Evolutionary conservation across 2,888 invertebrate species (phyloP).

Genomic region (Drepana falcataria): DNA sequence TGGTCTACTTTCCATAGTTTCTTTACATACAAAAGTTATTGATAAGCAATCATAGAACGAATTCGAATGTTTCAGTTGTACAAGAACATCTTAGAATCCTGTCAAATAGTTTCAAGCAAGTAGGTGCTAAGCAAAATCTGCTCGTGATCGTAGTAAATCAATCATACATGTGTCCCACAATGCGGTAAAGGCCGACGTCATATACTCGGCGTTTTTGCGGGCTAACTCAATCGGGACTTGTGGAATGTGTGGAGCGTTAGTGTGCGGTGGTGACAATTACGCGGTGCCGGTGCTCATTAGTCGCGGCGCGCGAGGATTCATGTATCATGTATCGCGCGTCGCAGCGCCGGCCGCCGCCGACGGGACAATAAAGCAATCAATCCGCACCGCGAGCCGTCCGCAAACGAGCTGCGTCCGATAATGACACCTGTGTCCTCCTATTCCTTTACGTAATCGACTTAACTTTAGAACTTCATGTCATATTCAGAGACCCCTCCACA

Average conservation of each 20-base stretch:
- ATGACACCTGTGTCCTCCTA: constrained; percentile 36
- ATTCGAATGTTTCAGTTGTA: too few relatives aligned
- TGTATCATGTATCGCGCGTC: constrained; percentile 74
- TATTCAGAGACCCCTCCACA: constrained; percentile 9
- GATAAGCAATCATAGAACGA: too few relatives aligned
- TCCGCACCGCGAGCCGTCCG: constrained; percentile 47
- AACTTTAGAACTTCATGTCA: constrained; percentile 1
- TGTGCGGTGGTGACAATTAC: constrained; percentile 59
- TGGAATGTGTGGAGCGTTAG: constrained; percentile 40
- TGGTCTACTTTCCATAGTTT: too few relatives aligned
- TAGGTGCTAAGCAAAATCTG: constrained; percentile 19
- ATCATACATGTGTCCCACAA: constrained; percentile 34
- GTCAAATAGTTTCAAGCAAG: too few relatives aligned
- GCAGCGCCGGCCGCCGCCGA: constrained; percentile 38
- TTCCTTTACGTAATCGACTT: constrained; percentile 18
- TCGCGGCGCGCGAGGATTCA: constrained; percentile 58
- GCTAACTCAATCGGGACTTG: constrained; percentile 47
- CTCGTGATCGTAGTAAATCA: constrained; percentile 50
- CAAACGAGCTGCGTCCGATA: constrained; percentile 49
- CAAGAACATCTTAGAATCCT: too few relatives aligned
- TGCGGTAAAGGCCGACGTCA: constrained; percentile 44
- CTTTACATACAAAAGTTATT: too few relatives aligned
- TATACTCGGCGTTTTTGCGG: constrained; percentile 47
- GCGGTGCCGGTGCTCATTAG: constrained; percentile 65
- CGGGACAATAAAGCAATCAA: constrained; percentile 76